Base-by-base conservation (phyloP, 2,797 vertebrate genomes). In the Mormyrus hasselquistii region DNA sequence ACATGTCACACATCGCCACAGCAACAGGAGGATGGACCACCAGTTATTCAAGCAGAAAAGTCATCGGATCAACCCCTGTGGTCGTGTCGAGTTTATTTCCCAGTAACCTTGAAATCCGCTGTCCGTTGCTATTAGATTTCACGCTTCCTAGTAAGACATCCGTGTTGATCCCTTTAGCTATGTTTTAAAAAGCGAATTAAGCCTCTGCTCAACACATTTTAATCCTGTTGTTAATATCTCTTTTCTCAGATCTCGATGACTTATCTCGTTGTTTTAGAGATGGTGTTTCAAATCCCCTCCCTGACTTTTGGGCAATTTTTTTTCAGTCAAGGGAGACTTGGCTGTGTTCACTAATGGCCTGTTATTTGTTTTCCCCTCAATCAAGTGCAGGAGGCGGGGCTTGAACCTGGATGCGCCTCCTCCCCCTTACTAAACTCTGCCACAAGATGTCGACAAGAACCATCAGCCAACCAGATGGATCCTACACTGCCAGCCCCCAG, bases 1-100 rank as follows among this genome's bases (percentile, higher is more conserved):
- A 76, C 12, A 76, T 55, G 52, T 53, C 34, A 29, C 57, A 34
- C 49, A 89, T 89, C 50, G 69, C 84, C 87, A 90, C 87, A 86
- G 87, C 87, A 91, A 87, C 89, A 84, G 62, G 85, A 88, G 52
- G 87, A n/a, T 22, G 34, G 49, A 38, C 55, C 49, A 55, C 29
- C 82, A 87, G 50, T 53, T 59, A 47, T 52, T 49, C 29, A 87
- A 29, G 88, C 73, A n/a, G 44, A 3, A 53, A 53, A 85, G 47
- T 53, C 55, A 47, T 25, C 53, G 59, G 25, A 62, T 49, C 47
- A 84, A n/a, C 79, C 44, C 34, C 86, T 83, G 50, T 88, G 50
- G 55, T 86, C 25, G 52, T 16, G 19, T 65, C 14, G 55, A 12
- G 19, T 65, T 41, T 29, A 44, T 62, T 62, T 62, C 9, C 55